These are phyloP conservation scores for Carassius auratus DNA, from an alignment of 2,113 vertebrate species.

Conservation along the genomic window DNA sequence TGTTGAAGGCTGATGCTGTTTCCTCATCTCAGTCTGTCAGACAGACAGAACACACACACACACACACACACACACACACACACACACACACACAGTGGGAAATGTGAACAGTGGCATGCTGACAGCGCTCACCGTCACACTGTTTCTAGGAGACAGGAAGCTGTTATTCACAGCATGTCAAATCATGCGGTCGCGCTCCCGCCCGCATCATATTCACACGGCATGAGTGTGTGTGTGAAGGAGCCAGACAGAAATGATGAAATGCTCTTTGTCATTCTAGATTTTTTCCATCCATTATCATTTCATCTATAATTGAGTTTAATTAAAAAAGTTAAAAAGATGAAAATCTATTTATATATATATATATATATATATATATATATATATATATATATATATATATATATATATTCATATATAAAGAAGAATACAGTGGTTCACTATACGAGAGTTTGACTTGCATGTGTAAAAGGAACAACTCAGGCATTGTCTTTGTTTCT, in stretches of 20 bases:
- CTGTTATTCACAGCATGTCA: slow-evolving; percentile 27
- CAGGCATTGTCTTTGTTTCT: neutral
- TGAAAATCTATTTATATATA: neutral
- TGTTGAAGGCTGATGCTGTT: slow-evolving; percentile 20
- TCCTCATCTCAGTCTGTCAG: neutral
- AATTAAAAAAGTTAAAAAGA: neutral
- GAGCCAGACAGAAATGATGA: neutral
- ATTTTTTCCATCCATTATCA: slow-evolving; percentile 1
- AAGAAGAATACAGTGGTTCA: no score
- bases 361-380: no score
- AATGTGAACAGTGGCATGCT: neutral
- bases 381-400: no score
- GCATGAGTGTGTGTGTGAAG: neutral
- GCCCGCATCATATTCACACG: neutral
- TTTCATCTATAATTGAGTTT: neutral
- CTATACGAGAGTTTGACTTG: no score
- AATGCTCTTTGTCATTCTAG: neutral
- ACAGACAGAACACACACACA: neutral
- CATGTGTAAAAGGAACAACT: no score
- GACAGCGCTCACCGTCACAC: slow-evolving; percentile 4
- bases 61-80: no score
- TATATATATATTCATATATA: no score
- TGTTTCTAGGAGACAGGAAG: slow-evolving; percentile 51
- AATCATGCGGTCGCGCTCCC: neutral
- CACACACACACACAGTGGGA: neutral